phyloP scores from a whole-genome alignment of 2,888 invertebrate genomes.

The Amaurobius ferox region DNA sequence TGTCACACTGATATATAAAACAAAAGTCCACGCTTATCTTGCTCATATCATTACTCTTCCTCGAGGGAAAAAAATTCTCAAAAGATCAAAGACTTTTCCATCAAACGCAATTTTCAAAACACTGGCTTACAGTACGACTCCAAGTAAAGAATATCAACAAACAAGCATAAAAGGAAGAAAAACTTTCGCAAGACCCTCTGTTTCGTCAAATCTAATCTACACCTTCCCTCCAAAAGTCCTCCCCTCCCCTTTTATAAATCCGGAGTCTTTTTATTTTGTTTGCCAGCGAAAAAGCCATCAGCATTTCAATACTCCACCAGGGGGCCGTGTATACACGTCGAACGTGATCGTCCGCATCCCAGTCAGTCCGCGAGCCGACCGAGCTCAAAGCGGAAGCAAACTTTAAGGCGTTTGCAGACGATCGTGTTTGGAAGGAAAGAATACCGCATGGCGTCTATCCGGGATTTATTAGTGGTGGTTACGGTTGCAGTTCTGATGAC shows the following conservation, averaged over 20 bases:
- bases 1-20: too few species aligned
- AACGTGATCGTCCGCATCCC: neutral
- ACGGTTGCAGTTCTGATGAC: neutral
- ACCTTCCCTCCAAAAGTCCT: neutral
- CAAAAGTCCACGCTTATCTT: too few species aligned
- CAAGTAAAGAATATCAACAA: neutral
- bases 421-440: neutral
- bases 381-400: constrained; percentile 3
- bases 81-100: too few species aligned
- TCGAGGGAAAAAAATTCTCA: too few species aligned
- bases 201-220: constrained; percentile 10
- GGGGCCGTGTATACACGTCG: neutral
- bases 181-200: neutral
- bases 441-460: constrained; percentile 9
- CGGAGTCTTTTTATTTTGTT: neutral
- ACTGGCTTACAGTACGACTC: too few species aligned
- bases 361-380: constrained; percentile 3
- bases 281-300: neutral
- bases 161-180: neutral
- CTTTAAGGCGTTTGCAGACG: neutral
- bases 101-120: too few species aligned
- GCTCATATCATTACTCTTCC: too few species aligned
- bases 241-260: neutral
- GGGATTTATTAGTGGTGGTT: neutral
- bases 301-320: neutral